A percentile compares a stretch with the other conserved stretches of the same genome.
These are phyloP conservation scores for Tenebrosternarchus preto DNA, from an alignment of 2,113 vertebrate species.

Conservation along the genomic window DNA sequence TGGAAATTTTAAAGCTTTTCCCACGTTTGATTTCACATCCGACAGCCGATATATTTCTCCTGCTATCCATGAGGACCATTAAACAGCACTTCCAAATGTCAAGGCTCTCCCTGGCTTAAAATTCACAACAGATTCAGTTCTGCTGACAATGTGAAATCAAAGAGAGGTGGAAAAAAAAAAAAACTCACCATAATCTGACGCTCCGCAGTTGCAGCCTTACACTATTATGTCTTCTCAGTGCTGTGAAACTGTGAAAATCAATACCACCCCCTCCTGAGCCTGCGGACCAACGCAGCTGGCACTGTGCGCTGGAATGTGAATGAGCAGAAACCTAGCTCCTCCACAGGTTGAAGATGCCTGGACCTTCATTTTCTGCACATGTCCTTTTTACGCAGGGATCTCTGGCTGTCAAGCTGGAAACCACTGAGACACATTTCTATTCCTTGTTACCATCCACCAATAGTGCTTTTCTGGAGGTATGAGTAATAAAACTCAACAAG, in stretches of 20 bases:
- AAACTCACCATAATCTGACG: neutral
- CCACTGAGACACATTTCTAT: too few relatives aligned
- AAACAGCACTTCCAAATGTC: slow-evolving; percentile 11
- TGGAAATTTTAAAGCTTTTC: neutral
- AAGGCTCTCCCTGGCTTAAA: neutral
- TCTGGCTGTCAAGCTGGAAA: too few relatives aligned
- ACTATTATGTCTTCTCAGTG: slow-evolving; percentile 6
- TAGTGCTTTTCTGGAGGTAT: too few relatives aligned
- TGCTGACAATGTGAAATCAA: slow-evolving; percentile 17
- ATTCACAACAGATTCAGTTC: neutral
- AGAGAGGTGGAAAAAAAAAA: neutral
- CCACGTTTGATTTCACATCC: neutral
- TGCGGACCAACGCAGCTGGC: neutral
- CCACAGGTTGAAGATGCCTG: neutral
- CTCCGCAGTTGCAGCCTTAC: neutral
- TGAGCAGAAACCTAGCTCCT: neutral
- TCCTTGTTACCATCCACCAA: too few relatives aligned
- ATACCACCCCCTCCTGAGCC: neutral
- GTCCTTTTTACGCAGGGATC: too few relatives aligned
- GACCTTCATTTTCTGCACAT: too few relatives aligned
- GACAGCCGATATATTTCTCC: slow-evolving; percentile 3
- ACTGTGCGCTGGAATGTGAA: neutral
- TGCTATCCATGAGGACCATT: neutral
- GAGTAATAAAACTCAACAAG: too few relatives aligned
- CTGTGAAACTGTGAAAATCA: slow-evolving; percentile 45